Base-by-base conservation (phyloP, 1,140 invertebrate species). In the Penaeus vannamei region DNA sequence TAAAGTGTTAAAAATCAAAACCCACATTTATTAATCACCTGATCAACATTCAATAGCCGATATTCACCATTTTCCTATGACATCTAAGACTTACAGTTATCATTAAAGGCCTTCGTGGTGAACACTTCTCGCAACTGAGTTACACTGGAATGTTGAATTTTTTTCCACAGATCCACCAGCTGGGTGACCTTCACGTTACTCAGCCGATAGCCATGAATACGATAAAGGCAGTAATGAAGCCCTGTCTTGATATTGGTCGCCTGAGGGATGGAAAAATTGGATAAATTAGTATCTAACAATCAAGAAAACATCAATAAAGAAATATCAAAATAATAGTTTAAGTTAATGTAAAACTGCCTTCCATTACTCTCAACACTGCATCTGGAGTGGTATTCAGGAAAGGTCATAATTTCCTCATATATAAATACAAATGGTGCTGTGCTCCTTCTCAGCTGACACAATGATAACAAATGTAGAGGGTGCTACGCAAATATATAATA, bases 91-190 rank as follows among this genome's bases (percentile, higher is more conserved):
- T 86, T 84, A 91, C 91, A 91, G 84, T 97, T 96, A 95, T 99
- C 98, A 92, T 97, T 96, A 94, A 99, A 99, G 62, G 96, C 96
- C 94, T 98, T 98, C 61, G 98, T 99, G 20, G 97, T 97, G 93
- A 99, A 99, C 85, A 98, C 97, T 93, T 99, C 97, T 92, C 97
- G 95, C 64, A 99, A 94, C 91, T 97, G 95, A 69, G 99, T 97
- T 90, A 99, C 95, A 94, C 99, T 99, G 91, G 98, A 96, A 94
- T 99, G 98, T 91, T 96, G 95, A 32, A 99, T 94, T 93, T 97
- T 96, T 92, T 98, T 98, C 98, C 98, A 99, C 94, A 96, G 95
- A 90, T 99, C 98, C 62, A 98, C 96, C 82, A 97, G 93, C 17
- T 96, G 94, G 94, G 97, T 96, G 92, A 96, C 97, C 92, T 98